These are phyloP conservation scores for Philereme vetulata DNA, from an alignment of 2,888 invertebrate genomes.

Conservation along the genomic window DNA sequence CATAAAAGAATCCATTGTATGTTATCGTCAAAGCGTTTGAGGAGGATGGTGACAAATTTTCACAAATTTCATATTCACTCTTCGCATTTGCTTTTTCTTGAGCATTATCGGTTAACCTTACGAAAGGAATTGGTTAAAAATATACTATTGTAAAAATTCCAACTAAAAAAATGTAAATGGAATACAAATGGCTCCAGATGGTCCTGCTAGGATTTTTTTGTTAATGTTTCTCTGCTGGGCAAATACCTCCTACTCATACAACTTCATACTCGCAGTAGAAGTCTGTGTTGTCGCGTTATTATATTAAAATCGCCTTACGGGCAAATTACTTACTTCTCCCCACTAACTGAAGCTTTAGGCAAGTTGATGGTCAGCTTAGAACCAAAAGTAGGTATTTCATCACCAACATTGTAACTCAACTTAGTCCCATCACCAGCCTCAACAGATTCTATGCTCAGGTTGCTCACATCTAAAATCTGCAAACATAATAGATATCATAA, in stretches of 20 bases:
- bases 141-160: too few relatives aligned
- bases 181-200: too few relatives aligned
- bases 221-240: too few relatives aligned
- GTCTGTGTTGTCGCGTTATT: too few relatives aligned
- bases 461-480: slow-evolving; percentile 90
- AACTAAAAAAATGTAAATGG: too few relatives aligned
- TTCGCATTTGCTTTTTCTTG: background rate
- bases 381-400: slow-evolving; percentile 87
- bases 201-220: too few relatives aligned
- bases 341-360: slow-evolving; percentile 70
- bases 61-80: background rate
- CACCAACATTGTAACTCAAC: slow-evolving; percentile 85
- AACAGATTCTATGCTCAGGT: slow-evolving; percentile 86
- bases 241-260: too few relatives aligned
- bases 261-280: too few relatives aligned
- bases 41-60: background rate
- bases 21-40: slow-evolving; percentile 12
- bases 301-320: too few relatives aligned
- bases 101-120: slow-evolving; percentile 2
- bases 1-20: slow-evolving; percentile 22
- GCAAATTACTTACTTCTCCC: slow-evolving; percentile 68
- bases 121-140: too few relatives aligned
- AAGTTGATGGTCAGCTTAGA: slow-evolving; percentile 89
- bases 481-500: slow-evolving; percentile 25
- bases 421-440: slow-evolving; percentile 80